Conservation (phyloP, 1,140 invertebrate genomes). For the Sarcophaga peregrina region DNA sequence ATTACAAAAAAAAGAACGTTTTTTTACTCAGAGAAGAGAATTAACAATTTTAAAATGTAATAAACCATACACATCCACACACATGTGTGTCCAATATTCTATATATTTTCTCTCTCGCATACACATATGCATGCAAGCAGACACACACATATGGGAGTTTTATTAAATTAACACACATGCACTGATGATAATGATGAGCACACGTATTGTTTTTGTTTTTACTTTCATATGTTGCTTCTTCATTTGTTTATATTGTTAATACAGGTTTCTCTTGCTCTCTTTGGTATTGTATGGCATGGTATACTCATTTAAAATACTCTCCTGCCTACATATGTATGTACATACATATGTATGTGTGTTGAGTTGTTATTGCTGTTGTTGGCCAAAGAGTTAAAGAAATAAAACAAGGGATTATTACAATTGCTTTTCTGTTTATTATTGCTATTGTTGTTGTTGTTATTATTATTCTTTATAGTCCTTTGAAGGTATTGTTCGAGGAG, state of each 20-base stretch:
- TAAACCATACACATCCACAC: neutral
- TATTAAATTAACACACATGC: constrained; percentile 33
- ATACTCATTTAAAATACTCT: too few species aligned
- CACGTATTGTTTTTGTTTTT: neutral
- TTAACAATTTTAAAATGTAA: neutral
- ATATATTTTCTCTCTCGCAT: neutral
- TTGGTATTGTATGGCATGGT: neutral
- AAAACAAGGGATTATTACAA: neutral
- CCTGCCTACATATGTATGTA: too few species aligned
- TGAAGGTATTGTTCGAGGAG: neutral
- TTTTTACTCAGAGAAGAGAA: neutral
- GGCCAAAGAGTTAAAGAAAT: neutral
- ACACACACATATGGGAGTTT: neutral
- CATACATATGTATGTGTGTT: too few species aligned
- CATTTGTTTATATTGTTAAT: constrained; percentile 9
- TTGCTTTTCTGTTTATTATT: neutral
- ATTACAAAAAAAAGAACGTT: neutral
- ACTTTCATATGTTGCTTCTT: constrained; percentile 23
- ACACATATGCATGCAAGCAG: neutral
- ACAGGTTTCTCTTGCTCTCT: constrained; percentile 4
- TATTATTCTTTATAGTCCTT: too few species aligned
- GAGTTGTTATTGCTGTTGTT: neutral
- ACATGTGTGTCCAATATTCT: too few species aligned
- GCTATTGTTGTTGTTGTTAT: too few species aligned
- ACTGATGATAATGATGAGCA: too few species aligned